phyloP scores from a whole-genome alignment of 64 coral and sea anemone species.

The Platygyra sinensis region DNA sequence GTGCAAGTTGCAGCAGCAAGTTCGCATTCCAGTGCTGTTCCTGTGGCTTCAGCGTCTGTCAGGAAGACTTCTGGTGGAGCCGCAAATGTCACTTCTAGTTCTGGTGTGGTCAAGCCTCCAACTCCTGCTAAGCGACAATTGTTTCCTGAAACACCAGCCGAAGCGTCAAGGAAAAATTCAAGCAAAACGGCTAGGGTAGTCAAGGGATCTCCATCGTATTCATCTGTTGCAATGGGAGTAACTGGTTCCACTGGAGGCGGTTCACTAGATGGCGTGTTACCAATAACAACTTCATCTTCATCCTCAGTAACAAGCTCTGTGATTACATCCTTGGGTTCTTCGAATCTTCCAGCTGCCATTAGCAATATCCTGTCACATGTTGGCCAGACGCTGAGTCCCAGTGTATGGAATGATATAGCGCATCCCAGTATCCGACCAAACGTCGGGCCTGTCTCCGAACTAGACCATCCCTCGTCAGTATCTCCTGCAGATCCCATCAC shows the following conservation, averaged over 20 bases:
- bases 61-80: slow-evolving; percentile 63
- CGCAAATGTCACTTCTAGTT: slow-evolving; percentile 33
- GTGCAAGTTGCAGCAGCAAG: slow-evolving; percentile 39
- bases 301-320: not conserved
- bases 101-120: slow-evolving; percentile 15
- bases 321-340: not conserved
- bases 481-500: slow-evolving; percentile 77
- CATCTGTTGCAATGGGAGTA: slow-evolving; percentile 86
- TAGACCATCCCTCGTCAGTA: slow-evolving; percentile 50
- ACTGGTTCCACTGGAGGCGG: slow-evolving; percentile 29
- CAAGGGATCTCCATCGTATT: slow-evolving; percentile 70
- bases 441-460: slow-evolving; percentile 24
- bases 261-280: not conserved
- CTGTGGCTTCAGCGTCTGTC: not conserved
- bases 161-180: slow-evolving; percentile 17
- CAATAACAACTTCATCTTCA: slow-evolving; percentile 46
- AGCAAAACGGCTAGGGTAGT: slow-evolving; percentile 46
- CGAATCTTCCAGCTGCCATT: slow-evolving; percentile 60
- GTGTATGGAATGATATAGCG: slow-evolving; percentile 91
- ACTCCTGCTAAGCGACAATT: slow-evolving; percentile 89
- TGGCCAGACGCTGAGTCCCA: slow-evolving; percentile 87
- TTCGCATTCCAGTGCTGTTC: slow-evolving; percentile 26
- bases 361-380: slow-evolving; percentile 86
- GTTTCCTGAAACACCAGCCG: slow-evolving; percentile 68
- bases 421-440: slow-evolving; percentile 80